These are phyloP conservation scores for Grantiella picta DNA, from an alignment of 2,113 vertebrate species.

Conservation along the genomic window DNA sequence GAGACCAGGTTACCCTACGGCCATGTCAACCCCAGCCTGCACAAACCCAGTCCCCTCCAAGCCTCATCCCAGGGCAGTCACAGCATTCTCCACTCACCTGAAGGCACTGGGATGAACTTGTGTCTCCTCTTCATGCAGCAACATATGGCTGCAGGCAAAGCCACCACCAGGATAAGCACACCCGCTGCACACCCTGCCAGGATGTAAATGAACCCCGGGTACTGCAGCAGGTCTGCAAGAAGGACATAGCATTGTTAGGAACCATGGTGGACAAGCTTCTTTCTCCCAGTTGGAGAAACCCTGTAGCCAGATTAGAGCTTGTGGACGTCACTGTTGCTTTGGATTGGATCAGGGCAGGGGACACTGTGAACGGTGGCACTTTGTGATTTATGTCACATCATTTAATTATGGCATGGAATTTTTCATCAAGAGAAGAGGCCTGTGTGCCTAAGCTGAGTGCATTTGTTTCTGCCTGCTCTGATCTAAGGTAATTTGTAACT, in stretches of 20 bases:
- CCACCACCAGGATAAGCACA: neutral
- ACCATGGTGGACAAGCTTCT: neutral
- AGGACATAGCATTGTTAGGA: neutral
- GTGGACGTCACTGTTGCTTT: neutral
- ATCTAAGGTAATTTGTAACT: neutral
- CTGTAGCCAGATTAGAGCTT: neutral
- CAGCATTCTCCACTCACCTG: constrained; percentile 27
- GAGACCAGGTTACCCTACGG: neutral
- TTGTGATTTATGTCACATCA: accelerated
- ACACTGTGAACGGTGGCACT: neutral
- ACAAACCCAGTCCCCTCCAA: neutral
- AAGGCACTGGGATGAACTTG: constrained; percentile 57
- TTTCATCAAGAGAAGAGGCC: neutral
- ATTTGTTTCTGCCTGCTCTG: neutral
- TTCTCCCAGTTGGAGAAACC: neutral
- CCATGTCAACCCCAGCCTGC: neutral
- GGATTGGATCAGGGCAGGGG: neutral
- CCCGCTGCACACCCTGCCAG: constrained; percentile 29
- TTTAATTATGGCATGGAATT: neutral
- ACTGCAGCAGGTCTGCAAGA: constrained; percentile 40
- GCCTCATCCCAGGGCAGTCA: accelerated
- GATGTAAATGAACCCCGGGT: constrained; percentile 55
- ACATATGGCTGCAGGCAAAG: constrained; percentile 37
- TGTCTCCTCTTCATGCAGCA: constrained; percentile 61
- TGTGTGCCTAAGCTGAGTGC: neutral